Evolutionary conservation across 2,888 invertebrate species (phyloP).

Genomic region (Ophion obscuratus): DNA sequence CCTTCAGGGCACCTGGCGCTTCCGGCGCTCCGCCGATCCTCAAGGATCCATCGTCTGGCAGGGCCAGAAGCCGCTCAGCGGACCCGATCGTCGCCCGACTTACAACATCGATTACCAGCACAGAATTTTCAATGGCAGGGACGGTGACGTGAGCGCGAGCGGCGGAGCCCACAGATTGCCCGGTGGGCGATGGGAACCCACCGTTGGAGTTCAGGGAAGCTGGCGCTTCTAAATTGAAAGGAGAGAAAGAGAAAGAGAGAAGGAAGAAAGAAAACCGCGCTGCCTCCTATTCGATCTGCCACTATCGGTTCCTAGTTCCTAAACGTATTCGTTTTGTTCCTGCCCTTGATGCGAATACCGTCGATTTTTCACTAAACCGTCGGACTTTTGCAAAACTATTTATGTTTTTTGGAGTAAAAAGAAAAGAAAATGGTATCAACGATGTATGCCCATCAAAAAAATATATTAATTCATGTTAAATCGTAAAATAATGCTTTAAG

Average conservation of each 20-base stretch:
- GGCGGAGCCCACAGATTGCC: conserved; percentile 63
- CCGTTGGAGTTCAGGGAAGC: conserved; percentile 63
- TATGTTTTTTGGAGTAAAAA: neutral
- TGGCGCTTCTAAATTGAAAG: conserved; percentile 41
- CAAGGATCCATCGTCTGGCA: conserved; percentile 65
- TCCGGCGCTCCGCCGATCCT: conserved; percentile 60
- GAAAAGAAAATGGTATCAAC: neutral
- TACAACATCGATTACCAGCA: conserved; percentile 58
- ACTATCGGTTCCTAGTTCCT: neutral
- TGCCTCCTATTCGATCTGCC: neutral
- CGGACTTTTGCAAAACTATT: neutral
- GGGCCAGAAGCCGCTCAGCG: conserved; percentile 64
- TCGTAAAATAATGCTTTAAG: too few species aligned
- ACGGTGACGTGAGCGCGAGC: conserved; percentile 55
- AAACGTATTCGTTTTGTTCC: neutral
- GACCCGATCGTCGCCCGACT: conserved; percentile 62
- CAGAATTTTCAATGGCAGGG: conserved; percentile 56
- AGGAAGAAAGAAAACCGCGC: neutral
- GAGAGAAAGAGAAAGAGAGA: neutral
- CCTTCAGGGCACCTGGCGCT: conserved; percentile 64
- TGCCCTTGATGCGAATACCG: neutral
- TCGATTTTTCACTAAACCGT: neutral
- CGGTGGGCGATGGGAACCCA: conserved; percentile 61
- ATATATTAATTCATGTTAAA: neutral
- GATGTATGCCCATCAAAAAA: neutral